Evolutionary conservation across 2,888 invertebrate species (phyloP), one percentile per base, ranked within the genome.

Genomic region (Dichetophora obliterata): DNA sequence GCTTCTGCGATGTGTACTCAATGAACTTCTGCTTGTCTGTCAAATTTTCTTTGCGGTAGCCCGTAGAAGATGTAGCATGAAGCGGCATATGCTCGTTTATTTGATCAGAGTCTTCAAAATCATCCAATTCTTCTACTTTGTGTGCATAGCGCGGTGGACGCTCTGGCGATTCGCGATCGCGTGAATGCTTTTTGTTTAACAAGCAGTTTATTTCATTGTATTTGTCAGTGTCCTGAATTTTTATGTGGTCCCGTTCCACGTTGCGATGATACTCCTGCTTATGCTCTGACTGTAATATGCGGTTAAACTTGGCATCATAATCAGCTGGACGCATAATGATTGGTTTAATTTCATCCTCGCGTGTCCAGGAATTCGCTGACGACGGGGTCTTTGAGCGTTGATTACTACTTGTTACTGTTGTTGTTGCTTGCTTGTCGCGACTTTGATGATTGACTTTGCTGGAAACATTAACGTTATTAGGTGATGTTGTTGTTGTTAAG

Each of bases 1-100:
- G 85, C 24, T 85, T 81, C 79, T 87, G 88, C 63, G 86, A 84
- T 4, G 84, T 84, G 77, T 87, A 88, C 75, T 89, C 88, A 80
- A 88, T 85, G 80, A 88, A 89, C 76, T 89, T 89, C 34, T 90
- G 89, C 78, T 88, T 89, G 74, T 89, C 90, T 2, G 89, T 89
- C 43, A 89, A 84, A 80, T 89, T 89, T 78, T 88, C 88, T 72
- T 88, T 87, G 79, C 85, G 88, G 65, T 87, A 87, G 54, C 80
- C 81, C 50, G 81, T 80, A 22, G 81, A 78, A 1, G 70, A 66
- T 8, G 76, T 70, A 63, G 77, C 73, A 22, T 80, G 79, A 31
- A 83, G 83, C 63, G 85, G 83, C 2, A 79, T n/a, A 5, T 79
- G 68, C 43, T 81, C 81, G 16, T 77, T 84, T 57, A 85, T 81